Evolutionary conservation across 2,888 invertebrate species (phyloP).

Genomic region (Diadegma fenestrale): DNA sequence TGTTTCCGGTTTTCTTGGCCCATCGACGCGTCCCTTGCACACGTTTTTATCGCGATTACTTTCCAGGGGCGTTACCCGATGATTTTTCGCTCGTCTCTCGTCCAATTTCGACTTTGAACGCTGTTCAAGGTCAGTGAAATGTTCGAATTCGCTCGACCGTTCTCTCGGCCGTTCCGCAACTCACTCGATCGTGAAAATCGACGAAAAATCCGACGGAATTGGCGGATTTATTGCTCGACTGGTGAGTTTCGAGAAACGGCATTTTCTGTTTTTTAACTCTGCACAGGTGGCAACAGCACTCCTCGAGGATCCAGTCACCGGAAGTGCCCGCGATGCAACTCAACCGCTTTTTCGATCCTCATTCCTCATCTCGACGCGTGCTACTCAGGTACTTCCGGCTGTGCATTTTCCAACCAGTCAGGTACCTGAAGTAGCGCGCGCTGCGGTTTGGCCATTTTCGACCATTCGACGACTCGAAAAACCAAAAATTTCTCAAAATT

Average conservation of each 20-base stretch:
- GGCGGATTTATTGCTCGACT: conserved; percentile 4
- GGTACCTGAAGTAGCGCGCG: conserved; percentile 99
- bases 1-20: not conserved
- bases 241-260: conserved; percentile 1
- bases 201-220: not conserved
- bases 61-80: conserved; percentile 19
- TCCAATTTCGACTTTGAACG: not conserved
- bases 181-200: not conserved
- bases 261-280: not conserved
- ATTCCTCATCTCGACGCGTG: conserved; percentile 89
- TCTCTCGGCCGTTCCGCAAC: not conserved
- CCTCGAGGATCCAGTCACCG: not conserved
- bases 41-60: conserved; percentile 26
- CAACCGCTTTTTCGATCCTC: conserved; percentile 76
- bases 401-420: conserved; percentile 90
- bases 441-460: conserved; percentile 86
- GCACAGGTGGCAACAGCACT: conserved; percentile 40
- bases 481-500: conserved; percentile 54
- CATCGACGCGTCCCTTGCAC: not conserved
- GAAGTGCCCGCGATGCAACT: conserved; percentile 2
- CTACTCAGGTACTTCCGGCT: conserved; percentile 96
- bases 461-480: conserved; percentile 5
- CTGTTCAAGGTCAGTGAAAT: conserved; percentile 34
- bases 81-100: not conserved
- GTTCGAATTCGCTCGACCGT: not conserved